phyloP scores from a whole-genome alignment of 2,888 invertebrate species.

The Terebella lapidaria region DNA sequence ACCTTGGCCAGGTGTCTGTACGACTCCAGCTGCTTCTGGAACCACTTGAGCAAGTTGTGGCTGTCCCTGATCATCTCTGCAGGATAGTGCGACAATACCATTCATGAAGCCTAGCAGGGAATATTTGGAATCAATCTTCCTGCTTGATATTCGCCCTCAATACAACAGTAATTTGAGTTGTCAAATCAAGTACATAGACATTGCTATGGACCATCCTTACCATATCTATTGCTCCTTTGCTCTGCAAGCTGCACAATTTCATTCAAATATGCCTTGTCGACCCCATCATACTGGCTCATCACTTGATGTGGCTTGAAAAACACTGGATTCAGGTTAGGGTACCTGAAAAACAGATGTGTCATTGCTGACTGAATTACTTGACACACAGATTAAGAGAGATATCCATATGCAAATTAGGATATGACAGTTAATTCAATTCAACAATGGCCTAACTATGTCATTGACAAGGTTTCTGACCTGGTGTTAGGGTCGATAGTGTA shows the following conservation, averaged over 20 bases:
- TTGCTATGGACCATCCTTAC: too few species aligned
- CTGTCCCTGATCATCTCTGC: slow-evolving; percentile 57
- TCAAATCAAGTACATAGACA: too few species aligned
- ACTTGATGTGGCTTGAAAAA: slow-evolving; percentile 50
- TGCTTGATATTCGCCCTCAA: too few species aligned
- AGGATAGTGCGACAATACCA: slow-evolving; percentile 13
- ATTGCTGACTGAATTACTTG: too few species aligned
- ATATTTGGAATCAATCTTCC: too few species aligned
- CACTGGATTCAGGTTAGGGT: slow-evolving; percentile 42
- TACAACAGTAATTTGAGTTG: too few species aligned
- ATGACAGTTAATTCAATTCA: too few species aligned
- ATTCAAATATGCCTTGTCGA: slow-evolving; percentile 35
- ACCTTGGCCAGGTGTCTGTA: slow-evolving; percentile 59
- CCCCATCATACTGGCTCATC: slow-evolving; percentile 64
- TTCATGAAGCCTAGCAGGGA: too few species aligned
- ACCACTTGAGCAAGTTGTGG: slow-evolving; percentile 73
- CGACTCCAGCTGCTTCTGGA: slow-evolving; percentile 67
- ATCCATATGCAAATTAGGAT: too few species aligned
- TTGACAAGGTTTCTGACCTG: slow-evolving; percentile 58
- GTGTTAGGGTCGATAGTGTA: slow-evolving; percentile 58
- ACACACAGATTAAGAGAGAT: too few species aligned
- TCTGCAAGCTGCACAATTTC: slow-evolving; percentile 53
- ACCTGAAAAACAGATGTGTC: slow-evolving; percentile 39
- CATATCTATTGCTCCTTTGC: slow-evolving; percentile 31
- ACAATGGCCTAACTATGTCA: too few species aligned